Percentiles rank a stretch among this genome's conserved stretches.
These are phyloP conservation scores for Lathronympha strigana DNA, from an alignment of 2,888 invertebrate species.

Conservation along the genomic window DNA sequence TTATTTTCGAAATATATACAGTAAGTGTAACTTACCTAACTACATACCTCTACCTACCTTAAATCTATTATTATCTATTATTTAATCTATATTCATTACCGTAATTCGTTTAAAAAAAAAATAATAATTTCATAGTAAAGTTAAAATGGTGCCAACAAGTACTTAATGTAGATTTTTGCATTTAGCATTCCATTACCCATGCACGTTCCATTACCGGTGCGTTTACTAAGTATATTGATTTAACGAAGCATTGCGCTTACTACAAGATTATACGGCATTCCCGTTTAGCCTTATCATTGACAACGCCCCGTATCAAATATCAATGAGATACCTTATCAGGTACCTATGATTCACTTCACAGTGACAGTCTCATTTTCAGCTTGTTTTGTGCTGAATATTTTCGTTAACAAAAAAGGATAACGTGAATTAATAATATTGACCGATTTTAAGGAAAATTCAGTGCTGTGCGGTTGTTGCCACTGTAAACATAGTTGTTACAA, in stretches of 20 bases:
- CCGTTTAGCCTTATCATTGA: slow-evolving; percentile 20
- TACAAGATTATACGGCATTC: not conserved
- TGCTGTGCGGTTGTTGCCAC: not conserved
- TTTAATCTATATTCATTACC: too few species aligned
- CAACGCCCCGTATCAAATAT: slow-evolving; percentile 41
- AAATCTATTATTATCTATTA: too few species aligned
- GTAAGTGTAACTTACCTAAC: too few species aligned
- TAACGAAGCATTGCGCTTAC: not conserved
- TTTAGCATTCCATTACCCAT: too few species aligned
- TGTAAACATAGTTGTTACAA: not conserved
- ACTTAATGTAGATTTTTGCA: too few species aligned
- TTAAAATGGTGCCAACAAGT: too few species aligned
- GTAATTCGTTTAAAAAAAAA: too few species aligned
- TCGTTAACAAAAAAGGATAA: not conserved
- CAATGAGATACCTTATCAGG: slow-evolving; percentile 40
- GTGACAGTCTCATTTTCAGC: not conserved
- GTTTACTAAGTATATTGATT: not conserved
- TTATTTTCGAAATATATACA: too few species aligned
- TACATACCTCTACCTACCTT: too few species aligned
- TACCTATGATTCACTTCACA: slow-evolving; percentile 29
- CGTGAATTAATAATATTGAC: not conserved
- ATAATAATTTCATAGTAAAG: too few species aligned
- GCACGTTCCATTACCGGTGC: too few species aligned
- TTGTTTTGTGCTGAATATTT: slow-evolving; percentile 6
- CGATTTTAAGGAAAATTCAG: not conserved